Evolutionary conservation across 2,888 invertebrate genomes (phyloP).

Genomic region (Alentia gelatinosa): DNA sequence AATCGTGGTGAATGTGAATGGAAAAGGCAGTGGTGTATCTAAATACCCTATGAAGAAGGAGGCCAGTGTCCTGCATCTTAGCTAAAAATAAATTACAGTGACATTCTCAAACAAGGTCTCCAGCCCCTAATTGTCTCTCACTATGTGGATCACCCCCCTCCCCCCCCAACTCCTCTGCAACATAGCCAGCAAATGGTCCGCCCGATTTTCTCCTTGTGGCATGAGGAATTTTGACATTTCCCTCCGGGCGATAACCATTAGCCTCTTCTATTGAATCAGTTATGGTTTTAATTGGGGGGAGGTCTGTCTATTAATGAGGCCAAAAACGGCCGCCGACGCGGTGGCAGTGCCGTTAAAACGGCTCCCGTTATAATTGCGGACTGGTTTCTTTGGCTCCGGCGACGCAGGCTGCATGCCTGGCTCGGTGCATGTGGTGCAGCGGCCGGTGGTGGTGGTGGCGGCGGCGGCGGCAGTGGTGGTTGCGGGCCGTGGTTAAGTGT

Average conservation of each 20-base stretch:
- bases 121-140: too few species aligned
- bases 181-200: not conserved
- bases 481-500: not conserved
- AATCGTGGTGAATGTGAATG: too few species aligned
- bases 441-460: not conserved
- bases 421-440: not conserved
- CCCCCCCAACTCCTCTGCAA: not conserved
- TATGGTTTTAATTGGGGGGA: conserved; percentile 42
- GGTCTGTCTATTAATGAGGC: conserved; percentile 30
- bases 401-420: not conserved
- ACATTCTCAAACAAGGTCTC: too few species aligned
- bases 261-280: conserved; percentile 34
- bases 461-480: not conserved
- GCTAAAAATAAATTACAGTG: too few species aligned
- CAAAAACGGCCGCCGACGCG: not conserved
- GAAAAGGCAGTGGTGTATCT: too few species aligned
- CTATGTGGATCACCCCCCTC: not conserved
- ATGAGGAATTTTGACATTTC: conserved; percentile 19
- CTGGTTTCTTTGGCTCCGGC: not conserved
- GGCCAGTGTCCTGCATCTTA: too few species aligned
- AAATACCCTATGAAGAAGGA: too few species aligned
- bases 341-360: not conserved
- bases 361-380: not conserved
- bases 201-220: not conserved
- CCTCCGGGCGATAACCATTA: conserved; percentile 26